Conservation (phyloP, 2,888 invertebrate genomes). For the Cerastis leucographa region DNA sequence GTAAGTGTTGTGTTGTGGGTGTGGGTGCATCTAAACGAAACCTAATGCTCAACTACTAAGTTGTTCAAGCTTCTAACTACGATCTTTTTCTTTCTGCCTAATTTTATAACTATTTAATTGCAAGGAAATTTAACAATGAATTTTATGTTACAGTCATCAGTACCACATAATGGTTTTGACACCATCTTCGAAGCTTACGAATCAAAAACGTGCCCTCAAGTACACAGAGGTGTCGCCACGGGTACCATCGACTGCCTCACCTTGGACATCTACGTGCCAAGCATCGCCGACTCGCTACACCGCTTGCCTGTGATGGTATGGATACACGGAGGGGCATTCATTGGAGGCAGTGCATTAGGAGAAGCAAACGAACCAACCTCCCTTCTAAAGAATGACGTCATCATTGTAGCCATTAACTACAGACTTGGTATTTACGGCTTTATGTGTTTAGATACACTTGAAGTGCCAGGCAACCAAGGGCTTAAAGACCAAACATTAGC, state of each 20-base stretch:
- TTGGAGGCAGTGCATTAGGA: constrained; percentile 9
- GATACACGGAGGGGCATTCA: constrained; percentile 46
- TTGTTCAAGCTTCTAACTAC: background rate
- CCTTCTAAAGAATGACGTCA: constrained; percentile 46
- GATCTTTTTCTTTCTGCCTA: too few species aligned
- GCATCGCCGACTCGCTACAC: constrained; percentile 40
- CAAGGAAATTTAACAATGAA: background rate
- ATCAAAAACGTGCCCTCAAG: constrained; percentile 61
- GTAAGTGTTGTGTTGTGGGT: too few species aligned
- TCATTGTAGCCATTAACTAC: constrained; percentile 47
- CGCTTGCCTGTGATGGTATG: constrained; percentile 52
- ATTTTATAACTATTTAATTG: background rate
- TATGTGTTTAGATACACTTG: constrained; percentile 62
- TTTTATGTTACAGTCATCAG: constrained; percentile 54
- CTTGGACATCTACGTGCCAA: constrained; percentile 65
- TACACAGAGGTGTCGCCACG: background rate
- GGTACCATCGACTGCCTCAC: constrained; percentile 65
- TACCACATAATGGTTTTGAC: constrained; percentile 58
- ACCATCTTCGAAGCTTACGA: constrained; percentile 64
- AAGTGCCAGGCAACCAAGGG: constrained; percentile 74
- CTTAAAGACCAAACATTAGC: constrained; percentile 73
- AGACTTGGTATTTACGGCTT: constrained; percentile 69
- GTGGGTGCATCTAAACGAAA: background rate
- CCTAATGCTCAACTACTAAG: background rate
- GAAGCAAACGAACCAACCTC: constrained; percentile 15